phyloP scores from a whole-genome alignment of 2,888 invertebrate genomes.

The Mechanitis messenoides region DNA sequence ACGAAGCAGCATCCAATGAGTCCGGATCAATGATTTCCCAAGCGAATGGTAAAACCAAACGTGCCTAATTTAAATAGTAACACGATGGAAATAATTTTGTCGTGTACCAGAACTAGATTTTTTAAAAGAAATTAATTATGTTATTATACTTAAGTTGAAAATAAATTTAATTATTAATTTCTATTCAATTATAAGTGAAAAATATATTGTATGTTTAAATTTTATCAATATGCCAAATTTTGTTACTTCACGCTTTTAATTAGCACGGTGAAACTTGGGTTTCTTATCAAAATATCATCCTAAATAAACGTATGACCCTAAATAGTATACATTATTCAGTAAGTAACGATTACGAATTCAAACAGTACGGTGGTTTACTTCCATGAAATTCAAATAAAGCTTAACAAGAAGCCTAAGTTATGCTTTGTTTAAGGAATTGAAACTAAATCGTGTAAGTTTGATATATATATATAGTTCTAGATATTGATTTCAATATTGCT shows the following conservation, averaged over 20 bases:
- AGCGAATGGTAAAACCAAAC: slow-evolving; percentile 61
- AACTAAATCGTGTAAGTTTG: not conserved
- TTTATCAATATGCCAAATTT: slow-evolving; percentile 22
- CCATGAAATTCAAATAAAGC: slow-evolving; percentile 35
- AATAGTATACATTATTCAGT: slow-evolving; percentile 59
- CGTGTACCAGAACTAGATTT: not conserved
- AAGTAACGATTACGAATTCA: slow-evolving; percentile 44
- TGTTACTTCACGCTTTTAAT: slow-evolving; percentile 44
- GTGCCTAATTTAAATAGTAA: slow-evolving; percentile 52
- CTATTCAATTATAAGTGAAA: too few species aligned
- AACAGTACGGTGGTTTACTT: slow-evolving; percentile 38
- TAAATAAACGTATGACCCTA: slow-evolving; percentile 56
- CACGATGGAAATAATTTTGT: slow-evolving; percentile 26
- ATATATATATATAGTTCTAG: not conserved
- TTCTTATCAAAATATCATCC: slow-evolving; percentile 60
- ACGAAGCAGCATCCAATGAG: slow-evolving; percentile 41
- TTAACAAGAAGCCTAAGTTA: slow-evolving; percentile 29
- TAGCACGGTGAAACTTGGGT: slow-evolving; percentile 45
- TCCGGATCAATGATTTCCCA: slow-evolving; percentile 64
- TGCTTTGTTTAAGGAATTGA: slow-evolving; percentile 11
- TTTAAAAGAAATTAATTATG: too few species aligned
- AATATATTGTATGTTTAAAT: not conserved
- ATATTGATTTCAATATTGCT: not conserved
- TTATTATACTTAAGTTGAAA: too few species aligned
- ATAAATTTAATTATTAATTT: too few species aligned